These are phyloP conservation scores for Vanessa cardui DNA, from an alignment of 2,888 invertebrate species.

Conservation along the genomic window DNA sequence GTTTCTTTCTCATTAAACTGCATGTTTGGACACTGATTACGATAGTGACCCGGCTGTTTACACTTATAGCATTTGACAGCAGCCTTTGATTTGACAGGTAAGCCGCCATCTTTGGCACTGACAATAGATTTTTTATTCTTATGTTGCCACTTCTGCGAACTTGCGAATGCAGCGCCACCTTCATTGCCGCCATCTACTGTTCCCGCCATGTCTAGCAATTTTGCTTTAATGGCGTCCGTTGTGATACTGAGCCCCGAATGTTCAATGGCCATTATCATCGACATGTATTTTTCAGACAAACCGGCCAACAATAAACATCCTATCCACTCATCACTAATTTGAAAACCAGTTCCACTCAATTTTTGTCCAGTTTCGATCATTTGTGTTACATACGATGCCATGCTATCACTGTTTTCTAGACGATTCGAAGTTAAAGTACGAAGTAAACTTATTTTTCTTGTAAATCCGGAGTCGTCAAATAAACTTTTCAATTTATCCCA, in stretches of 20 bases:
- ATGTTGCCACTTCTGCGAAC: neutral
- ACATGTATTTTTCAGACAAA: no score
- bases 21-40: neutral
- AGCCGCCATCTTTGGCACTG: neutral
- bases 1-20: conserved; percentile 13
- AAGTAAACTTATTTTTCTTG: conserved; percentile 41
- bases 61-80: conserved; percentile 38
- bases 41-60: conserved; percentile 28
- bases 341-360: conserved; percentile 40
- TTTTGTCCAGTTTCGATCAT: conserved; percentile 41
- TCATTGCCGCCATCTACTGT: neutral
- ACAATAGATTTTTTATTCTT: neutral
- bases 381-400: conserved; percentile 42
- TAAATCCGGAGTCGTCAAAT: conserved; percentile 42
- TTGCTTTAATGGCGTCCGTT: conserved; percentile 16
- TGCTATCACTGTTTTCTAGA: conserved; percentile 40
- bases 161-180: neutral
- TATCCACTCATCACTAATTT: conserved; percentile 42
- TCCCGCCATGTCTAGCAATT: neutral
- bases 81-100: neutral
- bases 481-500: conserved; percentile 22
- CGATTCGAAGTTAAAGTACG: conserved; percentile 40
- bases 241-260: conserved; percentile 38
- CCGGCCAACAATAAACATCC: no score
- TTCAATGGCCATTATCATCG: conserved; percentile 43